Evolutionary conservation across 64 coral and sea anemone species (phyloP).

Genomic region (Porites lutea): DNA sequence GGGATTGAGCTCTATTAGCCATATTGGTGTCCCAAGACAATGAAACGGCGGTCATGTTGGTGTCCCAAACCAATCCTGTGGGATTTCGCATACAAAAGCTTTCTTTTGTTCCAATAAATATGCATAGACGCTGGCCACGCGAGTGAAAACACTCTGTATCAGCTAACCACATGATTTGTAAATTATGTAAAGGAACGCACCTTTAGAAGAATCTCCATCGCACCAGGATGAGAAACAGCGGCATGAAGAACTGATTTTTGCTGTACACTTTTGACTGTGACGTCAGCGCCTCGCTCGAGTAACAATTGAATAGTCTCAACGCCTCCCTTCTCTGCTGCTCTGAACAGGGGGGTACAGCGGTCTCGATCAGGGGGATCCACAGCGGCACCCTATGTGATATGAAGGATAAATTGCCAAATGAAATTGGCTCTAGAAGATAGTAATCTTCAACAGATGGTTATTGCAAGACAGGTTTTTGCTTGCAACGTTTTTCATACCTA

Average conservation of each 20-base stretch:
- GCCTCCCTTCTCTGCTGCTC: slow-evolving; percentile 63
- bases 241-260: slow-evolving; percentile 52
- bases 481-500: too few species aligned
- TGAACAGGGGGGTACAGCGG: slow-evolving; percentile 67
- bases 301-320: slow-evolving; percentile 64
- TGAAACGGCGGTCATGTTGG: too few species aligned
- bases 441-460: too few species aligned
- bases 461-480: too few species aligned
- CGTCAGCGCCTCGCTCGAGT: slow-evolving; percentile 65
- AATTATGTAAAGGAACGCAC: not conserved
- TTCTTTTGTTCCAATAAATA: too few species aligned
- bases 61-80: too few species aligned
- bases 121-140: too few species aligned
- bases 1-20: too few species aligned
- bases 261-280: slow-evolving; percentile 55
- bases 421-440: not conserved
- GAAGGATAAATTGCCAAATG: not conserved
- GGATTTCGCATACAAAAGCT: too few species aligned
- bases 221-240: slow-evolving; percentile 26
- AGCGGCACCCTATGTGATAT: slow-evolving; percentile 40
- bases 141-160: too few species aligned
- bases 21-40: too few species aligned
- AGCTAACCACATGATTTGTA: not conserved
- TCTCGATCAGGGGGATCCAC: slow-evolving; percentile 67
- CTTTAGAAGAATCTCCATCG: slow-evolving; percentile 52